Evolutionary conservation across 2,888 invertebrate genomes (phyloP).

Genomic region (Odontomyia ornata): DNA sequence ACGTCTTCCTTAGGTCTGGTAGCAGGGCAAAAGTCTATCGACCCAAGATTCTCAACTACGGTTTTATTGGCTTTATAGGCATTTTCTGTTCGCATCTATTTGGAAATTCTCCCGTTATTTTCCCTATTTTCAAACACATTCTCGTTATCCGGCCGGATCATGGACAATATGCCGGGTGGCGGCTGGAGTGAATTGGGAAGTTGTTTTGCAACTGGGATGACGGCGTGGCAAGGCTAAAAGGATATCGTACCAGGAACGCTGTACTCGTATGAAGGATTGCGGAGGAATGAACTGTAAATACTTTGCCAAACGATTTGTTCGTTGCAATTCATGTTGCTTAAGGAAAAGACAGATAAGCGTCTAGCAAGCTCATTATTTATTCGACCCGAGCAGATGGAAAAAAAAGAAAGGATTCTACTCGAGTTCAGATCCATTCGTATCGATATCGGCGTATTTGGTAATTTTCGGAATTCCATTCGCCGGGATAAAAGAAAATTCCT

Average conservation of each 20-base stretch:
- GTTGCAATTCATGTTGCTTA: slow-evolving; percentile 30
- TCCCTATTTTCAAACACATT: slow-evolving; percentile 36
- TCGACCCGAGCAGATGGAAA: not conserved
- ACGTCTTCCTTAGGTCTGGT: not conserved
- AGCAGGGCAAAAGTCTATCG: not conserved
- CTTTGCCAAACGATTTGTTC: slow-evolving; percentile 39
- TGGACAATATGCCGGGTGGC: not conserved
- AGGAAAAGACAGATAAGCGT: slow-evolving; percentile 34
- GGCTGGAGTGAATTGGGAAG: not conserved
- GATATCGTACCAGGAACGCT: not conserved
- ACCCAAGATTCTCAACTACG: slow-evolving; percentile 8
- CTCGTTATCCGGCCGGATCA: slow-evolving; percentile 35
- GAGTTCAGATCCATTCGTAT: not conserved
- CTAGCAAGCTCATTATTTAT: slow-evolving; percentile 34
- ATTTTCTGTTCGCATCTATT: slow-evolving; percentile 20
- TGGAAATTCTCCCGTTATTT: slow-evolving; percentile 8
- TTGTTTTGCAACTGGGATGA: slow-evolving; percentile 5
- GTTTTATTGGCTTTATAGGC: slow-evolving; percentile 35
- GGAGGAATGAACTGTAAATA: slow-evolving; percentile 25
- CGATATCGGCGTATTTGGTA: slow-evolving; percentile 11
- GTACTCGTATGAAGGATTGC: not conserved
- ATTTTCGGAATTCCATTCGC: slow-evolving; percentile 4
- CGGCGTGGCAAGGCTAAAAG: not conserved
- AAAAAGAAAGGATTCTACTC: slow-evolving; percentile 25
- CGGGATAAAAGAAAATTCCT: slow-evolving; percentile 12